Evolutionary conservation across 2,113 vertebrate species (phyloP).

Genomic region (Dendrocopos noguchii): DNA sequence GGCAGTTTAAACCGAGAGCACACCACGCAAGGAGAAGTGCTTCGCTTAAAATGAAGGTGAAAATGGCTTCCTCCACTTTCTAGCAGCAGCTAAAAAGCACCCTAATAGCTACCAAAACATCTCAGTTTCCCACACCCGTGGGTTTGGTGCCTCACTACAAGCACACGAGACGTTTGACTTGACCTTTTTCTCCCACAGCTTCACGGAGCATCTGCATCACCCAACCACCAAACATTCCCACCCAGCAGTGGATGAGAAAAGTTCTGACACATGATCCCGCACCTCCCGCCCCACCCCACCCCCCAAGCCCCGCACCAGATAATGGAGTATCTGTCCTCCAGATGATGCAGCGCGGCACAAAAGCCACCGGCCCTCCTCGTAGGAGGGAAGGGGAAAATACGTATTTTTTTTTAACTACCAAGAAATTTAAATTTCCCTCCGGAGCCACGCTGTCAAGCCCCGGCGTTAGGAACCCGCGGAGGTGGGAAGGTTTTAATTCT

Average conservation of each 20-base stretch:
- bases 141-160: accelerated
- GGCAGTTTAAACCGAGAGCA: not conserved
- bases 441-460: not conserved
- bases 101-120: not conserved
- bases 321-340: not conserved
- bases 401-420: not conserved
- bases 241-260: not conserved
- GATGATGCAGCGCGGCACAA: not conserved
- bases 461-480: not conserved
- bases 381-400: accelerated
- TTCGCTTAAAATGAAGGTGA: not conserved
- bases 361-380: not conserved
- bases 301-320: not conserved
- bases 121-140: not conserved
- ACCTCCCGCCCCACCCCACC: not conserved
- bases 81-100: not conserved
- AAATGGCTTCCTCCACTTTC: not conserved
- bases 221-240: not conserved
- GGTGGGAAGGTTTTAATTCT: not conserved
- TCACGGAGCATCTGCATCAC: not conserved
- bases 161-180: not conserved
- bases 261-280: not conserved
- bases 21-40: not conserved
- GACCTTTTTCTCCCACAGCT: not conserved
- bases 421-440: not conserved